phyloP scores from a whole-genome alignment of 2,797 vertebrate species.

The Tolypeutes matacus region DNA sequence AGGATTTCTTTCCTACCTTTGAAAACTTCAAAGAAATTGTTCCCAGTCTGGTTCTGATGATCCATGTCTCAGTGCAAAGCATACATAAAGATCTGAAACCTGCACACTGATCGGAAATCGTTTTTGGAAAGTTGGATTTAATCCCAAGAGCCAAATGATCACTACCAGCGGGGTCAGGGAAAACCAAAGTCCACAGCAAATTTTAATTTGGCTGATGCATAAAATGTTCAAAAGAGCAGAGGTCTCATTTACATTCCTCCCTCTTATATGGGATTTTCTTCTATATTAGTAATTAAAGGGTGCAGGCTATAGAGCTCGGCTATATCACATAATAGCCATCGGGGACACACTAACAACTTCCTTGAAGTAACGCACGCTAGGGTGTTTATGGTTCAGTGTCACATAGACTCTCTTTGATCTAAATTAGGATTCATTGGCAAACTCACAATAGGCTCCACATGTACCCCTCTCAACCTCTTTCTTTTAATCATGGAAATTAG shows the following conservation, averaged over 20 bases:
- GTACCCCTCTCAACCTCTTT: conserved; percentile 76
- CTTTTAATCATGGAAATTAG: conserved; percentile 87
- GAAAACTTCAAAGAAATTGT: conserved; percentile 81
- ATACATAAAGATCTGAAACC: conserved; percentile 73
- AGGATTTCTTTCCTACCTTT: conserved; percentile 78
- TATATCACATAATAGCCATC: conserved; percentile 86
- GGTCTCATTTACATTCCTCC: conserved; percentile 86
- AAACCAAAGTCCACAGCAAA: conserved; percentile 83
- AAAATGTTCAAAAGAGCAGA: conserved; percentile 86
- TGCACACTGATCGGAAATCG: conserved; percentile 75
- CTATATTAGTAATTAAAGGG: conserved; percentile 87
- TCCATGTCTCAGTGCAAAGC: conserved; percentile 66
- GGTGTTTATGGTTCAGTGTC: conserved; percentile 85
- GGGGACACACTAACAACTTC: conserved; percentile 85
- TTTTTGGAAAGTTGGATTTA: conserved; percentile 81
- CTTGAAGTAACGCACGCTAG: conserved; percentile 86
- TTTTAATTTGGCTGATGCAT: conserved; percentile 85
- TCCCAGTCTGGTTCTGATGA: conserved; percentile 84
- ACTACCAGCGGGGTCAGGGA: conserved; percentile 81
- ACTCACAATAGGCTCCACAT: conserved; percentile 85
- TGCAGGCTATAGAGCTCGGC: conserved; percentile 82
- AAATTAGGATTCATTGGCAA: conserved; percentile 84
- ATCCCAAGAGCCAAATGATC: conserved; percentile 82
- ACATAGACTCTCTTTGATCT: conserved; percentile 83
- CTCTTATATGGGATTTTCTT: conserved; percentile 86